These are phyloP conservation scores for Heliconius ismenius DNA, from an alignment of 2,888 invertebrate genomes.

Conservation along the genomic window DNA sequence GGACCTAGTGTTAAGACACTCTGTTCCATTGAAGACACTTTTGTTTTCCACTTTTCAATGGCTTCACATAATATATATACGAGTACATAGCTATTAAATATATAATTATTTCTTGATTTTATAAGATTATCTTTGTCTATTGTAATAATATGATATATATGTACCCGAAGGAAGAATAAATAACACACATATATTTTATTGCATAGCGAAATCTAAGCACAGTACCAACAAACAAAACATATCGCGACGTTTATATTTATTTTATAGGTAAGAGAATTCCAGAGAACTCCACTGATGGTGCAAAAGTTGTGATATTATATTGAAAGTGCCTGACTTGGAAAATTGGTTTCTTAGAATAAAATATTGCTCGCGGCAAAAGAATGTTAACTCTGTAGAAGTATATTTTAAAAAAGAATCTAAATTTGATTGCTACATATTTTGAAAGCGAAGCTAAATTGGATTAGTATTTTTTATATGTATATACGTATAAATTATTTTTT, in stretches of 20 bases:
- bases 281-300: conserved; percentile 8
- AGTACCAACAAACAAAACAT: background rate
- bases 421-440: background rate
- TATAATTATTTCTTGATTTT: too few species aligned
- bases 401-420: conserved; percentile 3
- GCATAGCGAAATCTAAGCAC: background rate
- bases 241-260: background rate
- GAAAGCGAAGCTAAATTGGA: too few species aligned
- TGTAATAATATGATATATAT: background rate
- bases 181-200: too few species aligned
- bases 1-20: too few species aligned
- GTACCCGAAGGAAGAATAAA: background rate
- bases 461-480: too few species aligned
- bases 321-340: conserved; percentile 32
- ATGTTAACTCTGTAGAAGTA: conserved; percentile 10
- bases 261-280: conserved; percentile 15
- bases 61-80: background rate
- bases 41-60: background rate
- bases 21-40: too few species aligned
- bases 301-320: conserved; percentile 37
- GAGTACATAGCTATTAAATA: too few species aligned
- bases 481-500: too few species aligned
- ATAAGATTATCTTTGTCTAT: background rate
- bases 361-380: conserved; percentile 17
- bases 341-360: conserved; percentile 34